phyloP scores from a whole-genome alignment of 2,113 vertebrate genomes.

The Pantherophis guttatus region DNA sequence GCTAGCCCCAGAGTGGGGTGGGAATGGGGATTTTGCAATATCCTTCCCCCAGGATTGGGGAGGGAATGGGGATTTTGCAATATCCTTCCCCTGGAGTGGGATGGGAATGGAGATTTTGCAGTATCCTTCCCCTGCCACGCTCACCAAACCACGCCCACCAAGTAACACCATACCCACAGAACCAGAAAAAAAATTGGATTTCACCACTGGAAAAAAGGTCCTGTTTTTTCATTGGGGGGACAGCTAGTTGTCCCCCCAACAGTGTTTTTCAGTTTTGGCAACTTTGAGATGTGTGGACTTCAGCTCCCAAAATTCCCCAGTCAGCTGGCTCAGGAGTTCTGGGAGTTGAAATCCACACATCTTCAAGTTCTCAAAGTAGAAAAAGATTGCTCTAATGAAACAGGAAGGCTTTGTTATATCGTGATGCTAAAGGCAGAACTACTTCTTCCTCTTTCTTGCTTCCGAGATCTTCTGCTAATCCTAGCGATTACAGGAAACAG shows the following conservation, averaged over 20 bases:
- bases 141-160: too few species aligned
- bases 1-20: too few species aligned
- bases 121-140: too few species aligned
- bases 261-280: not conserved
- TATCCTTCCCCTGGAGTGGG: too few species aligned
- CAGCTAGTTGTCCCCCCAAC: not conserved
- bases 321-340: not conserved
- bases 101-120: too few species aligned
- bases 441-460: not conserved
- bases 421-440: not conserved
- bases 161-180: too few species aligned
- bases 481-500: fast-evolving
- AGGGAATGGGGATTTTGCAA: too few species aligned
- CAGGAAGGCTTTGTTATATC: not conserved
- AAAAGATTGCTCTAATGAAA: not conserved
- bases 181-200: too few species aligned
- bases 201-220: too few species aligned
- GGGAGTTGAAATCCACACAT: not conserved
- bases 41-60: too few species aligned
- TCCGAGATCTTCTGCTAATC: not conserved
- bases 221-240: not conserved
- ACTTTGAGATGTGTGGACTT: not conserved
- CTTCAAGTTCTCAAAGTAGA: not conserved
- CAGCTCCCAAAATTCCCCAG: not conserved
- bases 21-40: too few species aligned